A percentile compares a stretch with the other conserved stretches of the same genome.
Conservation (phyloP, 2,797 vertebrate genomes). For the Falco concolor region DNA sequence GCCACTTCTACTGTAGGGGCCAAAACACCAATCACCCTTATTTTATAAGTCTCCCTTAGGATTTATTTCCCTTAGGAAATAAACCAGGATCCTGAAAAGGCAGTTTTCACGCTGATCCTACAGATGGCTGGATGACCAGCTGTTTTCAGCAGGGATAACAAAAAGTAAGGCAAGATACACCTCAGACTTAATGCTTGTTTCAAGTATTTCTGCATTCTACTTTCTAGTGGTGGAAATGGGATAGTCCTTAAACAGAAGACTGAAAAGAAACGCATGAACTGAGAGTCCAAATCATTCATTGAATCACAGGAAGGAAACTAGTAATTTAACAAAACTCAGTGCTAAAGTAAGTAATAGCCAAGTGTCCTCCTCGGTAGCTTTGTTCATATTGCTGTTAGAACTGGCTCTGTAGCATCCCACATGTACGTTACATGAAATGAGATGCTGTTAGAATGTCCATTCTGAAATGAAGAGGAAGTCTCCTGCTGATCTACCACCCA, state of each 20-base stretch:
- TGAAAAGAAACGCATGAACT: neutral
- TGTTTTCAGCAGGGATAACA: rapidly evolving
- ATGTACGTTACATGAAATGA: no score
- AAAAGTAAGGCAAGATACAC: neutral
- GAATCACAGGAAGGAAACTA: neutral
- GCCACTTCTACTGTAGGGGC: neutral
- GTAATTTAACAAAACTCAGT: neutral
- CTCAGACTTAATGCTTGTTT: neutral
- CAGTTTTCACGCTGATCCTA: neutral
- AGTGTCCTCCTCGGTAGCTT: neutral
- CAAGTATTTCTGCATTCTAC: neutral
- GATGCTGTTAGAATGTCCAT: neutral
- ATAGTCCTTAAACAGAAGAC: neutral
- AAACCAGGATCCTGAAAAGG: neutral
- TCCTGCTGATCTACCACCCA: neutral
- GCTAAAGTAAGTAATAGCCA: neutral
- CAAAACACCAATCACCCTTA: neutral
- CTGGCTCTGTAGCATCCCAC: neutral
- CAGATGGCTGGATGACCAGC: neutral
- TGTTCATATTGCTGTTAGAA: no score
- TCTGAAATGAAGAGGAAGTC: neutral
- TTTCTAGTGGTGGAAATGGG: neutral
- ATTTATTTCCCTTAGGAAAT: neutral
- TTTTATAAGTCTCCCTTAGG: neutral
- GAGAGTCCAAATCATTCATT: neutral